Percentiles rank a stretch among this genome's conserved stretches.
Evolutionary conservation across 2,888 invertebrate genomes (phyloP).

Genomic region (Tetragonisca angustula): DNA sequence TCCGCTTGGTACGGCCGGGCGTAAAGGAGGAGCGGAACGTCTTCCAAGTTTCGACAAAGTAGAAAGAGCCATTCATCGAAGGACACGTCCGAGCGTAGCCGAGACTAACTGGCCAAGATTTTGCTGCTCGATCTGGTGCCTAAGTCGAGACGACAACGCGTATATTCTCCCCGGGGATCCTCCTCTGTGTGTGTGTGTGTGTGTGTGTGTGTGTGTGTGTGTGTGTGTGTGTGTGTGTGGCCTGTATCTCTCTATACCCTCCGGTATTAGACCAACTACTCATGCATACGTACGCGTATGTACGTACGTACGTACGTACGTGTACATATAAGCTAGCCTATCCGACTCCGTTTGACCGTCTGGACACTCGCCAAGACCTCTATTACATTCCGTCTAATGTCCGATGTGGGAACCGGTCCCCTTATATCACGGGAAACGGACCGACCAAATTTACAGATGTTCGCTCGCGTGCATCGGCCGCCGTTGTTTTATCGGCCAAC

Average conservation of each 20-base stretch:
- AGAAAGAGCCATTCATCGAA: constrained; percentile 51
- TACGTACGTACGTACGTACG: constrained; percentile 38
- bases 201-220: no score
- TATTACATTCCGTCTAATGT: constrained; percentile 78
- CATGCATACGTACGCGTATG: neutral
- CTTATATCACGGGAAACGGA: constrained; percentile 64
- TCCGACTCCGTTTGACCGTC: constrained; percentile 64
- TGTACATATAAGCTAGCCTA: constrained; percentile 16
- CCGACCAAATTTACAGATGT: constrained; percentile 72
- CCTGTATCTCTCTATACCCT: constrained; percentile 40
- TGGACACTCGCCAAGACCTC: constrained; percentile 80
- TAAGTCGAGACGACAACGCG: constrained; percentile 51
- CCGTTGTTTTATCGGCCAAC: constrained; percentile 50
- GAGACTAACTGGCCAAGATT: constrained; percentile 69
- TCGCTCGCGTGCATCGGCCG: constrained; percentile 53
- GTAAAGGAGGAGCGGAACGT: neutral
- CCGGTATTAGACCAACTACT: constrained; percentile 42
- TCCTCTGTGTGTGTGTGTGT: neutral
- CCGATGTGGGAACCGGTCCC: constrained; percentile 51
- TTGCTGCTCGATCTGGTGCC: constrained; percentile 69
- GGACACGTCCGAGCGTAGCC: constrained; percentile 60
- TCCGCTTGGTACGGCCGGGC: neutral
- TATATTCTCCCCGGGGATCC: constrained; percentile 50
- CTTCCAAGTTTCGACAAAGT: constrained; percentile 26
- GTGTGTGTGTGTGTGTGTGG: neutral